Percentiles rank a stretch among this genome's conserved stretches.
These are phyloP conservation scores for Dicranocentrus wangi DNA, from an alignment of 2,888 invertebrate species.

Conservation along the genomic window DNA sequence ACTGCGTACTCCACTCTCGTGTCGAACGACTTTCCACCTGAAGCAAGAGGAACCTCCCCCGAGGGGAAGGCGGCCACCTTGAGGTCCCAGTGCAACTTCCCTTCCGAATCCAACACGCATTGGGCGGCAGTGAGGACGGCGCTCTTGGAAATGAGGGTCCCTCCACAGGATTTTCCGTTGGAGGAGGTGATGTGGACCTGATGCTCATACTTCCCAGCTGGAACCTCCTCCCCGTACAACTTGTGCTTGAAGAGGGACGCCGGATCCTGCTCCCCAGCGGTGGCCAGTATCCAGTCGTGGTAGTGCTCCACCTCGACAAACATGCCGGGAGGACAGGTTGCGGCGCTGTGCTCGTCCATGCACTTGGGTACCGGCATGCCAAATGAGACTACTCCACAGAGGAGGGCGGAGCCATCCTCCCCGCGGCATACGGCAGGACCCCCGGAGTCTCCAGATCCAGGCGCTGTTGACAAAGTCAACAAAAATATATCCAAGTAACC, in stretches of 20 bases:
- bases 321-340: slow-evolving; percentile 27
- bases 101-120: too few relatives aligned
- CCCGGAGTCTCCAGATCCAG: slow-evolving; percentile 35
- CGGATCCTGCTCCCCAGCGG: slow-evolving; percentile 10
- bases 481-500: too few relatives aligned
- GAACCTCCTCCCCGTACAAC: slow-evolving; percentile 11
- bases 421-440: slow-evolving; percentile 41
- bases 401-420: background rate
- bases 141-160: slow-evolving; percentile 15
- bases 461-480: too few relatives aligned
- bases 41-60: too few relatives aligned
- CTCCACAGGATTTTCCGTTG: slow-evolving; percentile 23
- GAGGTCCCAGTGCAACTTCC: too few relatives aligned
- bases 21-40: too few relatives aligned
- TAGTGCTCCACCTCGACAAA: slow-evolving; percentile 24
- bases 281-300: slow-evolving; percentile 6
- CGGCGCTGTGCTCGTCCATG: too few relatives aligned
- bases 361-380: too few relatives aligned
- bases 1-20: too few relatives aligned
- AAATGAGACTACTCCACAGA: slow-evolving; percentile 33
- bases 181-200: slow-evolving; percentile 12
- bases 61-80: too few relatives aligned
- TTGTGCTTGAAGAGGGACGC: background rate
- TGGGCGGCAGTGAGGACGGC: slow-evolving; percentile 24
- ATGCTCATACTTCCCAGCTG: background rate